Conservation (phyloP, 30 jellyfish, hydroid and myxozoan genomes). For the Hydractinia echinata region DNA sequence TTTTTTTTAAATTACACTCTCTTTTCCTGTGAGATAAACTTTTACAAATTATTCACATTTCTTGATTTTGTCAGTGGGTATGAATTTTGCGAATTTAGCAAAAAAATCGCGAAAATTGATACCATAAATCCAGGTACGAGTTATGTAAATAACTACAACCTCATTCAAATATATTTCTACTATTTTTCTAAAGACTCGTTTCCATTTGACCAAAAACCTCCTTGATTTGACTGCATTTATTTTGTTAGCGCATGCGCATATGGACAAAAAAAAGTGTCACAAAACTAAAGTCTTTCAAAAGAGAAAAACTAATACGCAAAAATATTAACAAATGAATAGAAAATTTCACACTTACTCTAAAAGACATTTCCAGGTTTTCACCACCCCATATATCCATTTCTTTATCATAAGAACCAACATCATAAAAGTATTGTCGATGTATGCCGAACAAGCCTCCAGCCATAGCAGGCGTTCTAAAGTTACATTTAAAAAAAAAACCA, state of each 20-base stretch:
- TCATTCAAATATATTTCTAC: no score
- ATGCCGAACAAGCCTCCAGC: slow-evolving; percentile 98
- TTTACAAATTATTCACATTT: no score
- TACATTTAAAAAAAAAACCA: background rate
- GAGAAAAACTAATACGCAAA: no score
- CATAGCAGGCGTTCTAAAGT: slow-evolving; percentile 90
- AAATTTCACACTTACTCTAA: slow-evolving; percentile 54
- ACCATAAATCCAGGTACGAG: no score
- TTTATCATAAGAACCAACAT: slow-evolving; percentile 84
- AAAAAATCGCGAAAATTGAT: no score
- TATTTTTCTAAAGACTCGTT: no score
- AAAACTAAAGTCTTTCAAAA: background rate
- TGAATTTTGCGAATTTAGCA: no score
- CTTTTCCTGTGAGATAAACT: no score
- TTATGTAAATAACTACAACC: no score
- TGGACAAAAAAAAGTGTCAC: background rate
- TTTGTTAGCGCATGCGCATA: background rate
- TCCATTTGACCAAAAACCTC: no score
- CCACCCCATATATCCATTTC: slow-evolving; percentile 99
- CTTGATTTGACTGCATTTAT: background rate
- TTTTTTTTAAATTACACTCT: no score
- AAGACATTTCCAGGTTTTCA: slow-evolving; percentile 86
- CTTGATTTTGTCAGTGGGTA: no score
- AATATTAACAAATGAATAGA: background rate
- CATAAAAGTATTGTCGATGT: slow-evolving; percentile 83